Evolutionary conservation across 2,888 invertebrate species (phyloP).

Genomic region (Dusona sp.): DNA sequence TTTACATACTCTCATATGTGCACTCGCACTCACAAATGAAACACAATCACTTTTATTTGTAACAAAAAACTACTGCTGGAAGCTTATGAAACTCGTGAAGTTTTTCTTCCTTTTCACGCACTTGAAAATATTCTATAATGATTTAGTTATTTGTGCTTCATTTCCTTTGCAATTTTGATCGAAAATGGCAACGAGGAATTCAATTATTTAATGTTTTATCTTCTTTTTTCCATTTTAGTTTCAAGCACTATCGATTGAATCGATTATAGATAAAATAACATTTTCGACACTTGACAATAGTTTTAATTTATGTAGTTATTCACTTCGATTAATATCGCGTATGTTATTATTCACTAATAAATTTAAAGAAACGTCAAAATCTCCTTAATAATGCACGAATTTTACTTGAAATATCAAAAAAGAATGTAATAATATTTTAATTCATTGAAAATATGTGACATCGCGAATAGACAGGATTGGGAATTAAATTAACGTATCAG

Average conservation of each 20-base stretch:
- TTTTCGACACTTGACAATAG: neutral
- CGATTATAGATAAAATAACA: neutral
- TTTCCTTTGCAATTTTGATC: neutral
- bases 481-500: no score
- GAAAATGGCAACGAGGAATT: neutral
- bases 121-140: neutral
- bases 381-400: no score
- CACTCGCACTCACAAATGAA: neutral
- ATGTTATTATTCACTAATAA: no score
- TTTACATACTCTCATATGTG: no score
- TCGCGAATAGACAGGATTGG: no score
- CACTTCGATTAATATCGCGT: no score
- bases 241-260: neutral
- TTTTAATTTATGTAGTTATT: no score
- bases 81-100: neutral
- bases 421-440: no score
- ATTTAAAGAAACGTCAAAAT: no score
- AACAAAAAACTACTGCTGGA: neutral
- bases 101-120: neutral
- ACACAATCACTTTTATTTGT: slow-evolving; percentile 6
- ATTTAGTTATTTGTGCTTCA: neutral
- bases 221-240: neutral
- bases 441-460: no score
- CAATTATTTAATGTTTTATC: no score
- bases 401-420: no score